Conservation (phyloP, 2,113 vertebrate species). For the Amphiprion ocellaris region DNA sequence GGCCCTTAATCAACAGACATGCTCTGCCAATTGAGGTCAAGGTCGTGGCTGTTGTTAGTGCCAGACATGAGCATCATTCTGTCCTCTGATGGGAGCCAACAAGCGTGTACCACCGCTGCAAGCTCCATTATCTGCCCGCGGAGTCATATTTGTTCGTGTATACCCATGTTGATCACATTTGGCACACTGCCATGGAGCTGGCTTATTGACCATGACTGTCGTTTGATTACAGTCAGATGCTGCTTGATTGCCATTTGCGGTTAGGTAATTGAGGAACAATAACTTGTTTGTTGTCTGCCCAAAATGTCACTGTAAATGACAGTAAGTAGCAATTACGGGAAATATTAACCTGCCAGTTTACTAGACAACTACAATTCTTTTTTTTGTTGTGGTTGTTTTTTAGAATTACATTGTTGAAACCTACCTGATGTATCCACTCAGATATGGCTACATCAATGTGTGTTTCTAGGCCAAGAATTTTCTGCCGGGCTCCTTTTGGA, state of each 20-base stretch:
- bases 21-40: constrained; percentile 73
- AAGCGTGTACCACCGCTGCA: constrained; percentile 31
- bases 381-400: no score
- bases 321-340: background rate
- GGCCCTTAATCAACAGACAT: constrained; percentile 70
- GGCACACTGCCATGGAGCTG: constrained; percentile 40
- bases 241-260: constrained; percentile 28
- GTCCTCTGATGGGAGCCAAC: constrained; percentile 59
- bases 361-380: background rate
- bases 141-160: constrained; percentile 43
- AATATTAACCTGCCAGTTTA: background rate
- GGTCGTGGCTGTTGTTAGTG: constrained; percentile 68
- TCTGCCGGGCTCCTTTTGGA: no score
- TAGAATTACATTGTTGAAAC: no score
- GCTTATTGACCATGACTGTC: constrained; percentile 50
- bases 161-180: constrained; percentile 38
- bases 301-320: constrained; percentile 2
- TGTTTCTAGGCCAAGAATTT: no score
- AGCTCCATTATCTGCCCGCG: constrained; percentile 53
- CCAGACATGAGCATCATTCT: constrained; percentile 55
- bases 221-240: constrained; percentile 41
- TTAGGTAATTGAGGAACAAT: constrained; percentile 32
- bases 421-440: no score
- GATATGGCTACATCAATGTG: no score
- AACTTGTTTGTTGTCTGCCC: constrained; percentile 6